Evolutionary conservation across 64 coral and sea anemone genomes (phyloP), one percentile per base, ranked within the genome.

Genomic region (Stichodactyla helianthus): DNA sequence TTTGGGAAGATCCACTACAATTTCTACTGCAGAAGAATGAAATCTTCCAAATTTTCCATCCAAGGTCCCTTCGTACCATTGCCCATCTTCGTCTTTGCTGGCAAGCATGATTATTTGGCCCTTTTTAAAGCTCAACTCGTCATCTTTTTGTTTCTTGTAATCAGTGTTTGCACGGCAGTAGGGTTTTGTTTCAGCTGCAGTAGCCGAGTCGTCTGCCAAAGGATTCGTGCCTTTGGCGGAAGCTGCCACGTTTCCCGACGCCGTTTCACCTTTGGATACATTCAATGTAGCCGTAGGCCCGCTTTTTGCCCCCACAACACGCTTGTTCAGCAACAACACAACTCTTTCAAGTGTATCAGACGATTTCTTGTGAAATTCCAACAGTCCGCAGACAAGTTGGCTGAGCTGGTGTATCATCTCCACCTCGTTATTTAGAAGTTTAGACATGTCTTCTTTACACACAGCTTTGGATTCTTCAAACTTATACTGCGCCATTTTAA

Each of bases 351-450:
- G 76, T 71, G 88, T 93, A 79, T 96, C 94, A 63, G 94, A 88
- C 55, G 94, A 96, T 87, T 93, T 96, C 71, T 96, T 96, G 71
- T 96, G 94, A 76, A 86, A 89, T 68, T 96, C 94, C 85, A 96
- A 64, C 91, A 96, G 89, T 35, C 84, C 91, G 50, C 90, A 92
- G 15, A 96, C 91, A 15, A 96, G 80, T 26, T 93, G 87, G 51
- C 94, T 93, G 2, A 96, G 76, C 74, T 96, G 94, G 55, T 96
- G 90, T 84, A 96, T 96, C 15, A 89, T 90, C 52, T 96, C 94
- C 0, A 96, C 91, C 79, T 96, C 94, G 26, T 96, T 96, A 1
- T 83, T 90, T 23, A 96, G 51, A 17, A 96, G 70, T 57, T 90
- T 60, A 23, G 31, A 54, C 94, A 96, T 96, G 65, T 84, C 86